Evolutionary conservation across 2,113 vertebrate genomes (phyloP).

Genomic region (Mormyrus iriodes): DNA sequence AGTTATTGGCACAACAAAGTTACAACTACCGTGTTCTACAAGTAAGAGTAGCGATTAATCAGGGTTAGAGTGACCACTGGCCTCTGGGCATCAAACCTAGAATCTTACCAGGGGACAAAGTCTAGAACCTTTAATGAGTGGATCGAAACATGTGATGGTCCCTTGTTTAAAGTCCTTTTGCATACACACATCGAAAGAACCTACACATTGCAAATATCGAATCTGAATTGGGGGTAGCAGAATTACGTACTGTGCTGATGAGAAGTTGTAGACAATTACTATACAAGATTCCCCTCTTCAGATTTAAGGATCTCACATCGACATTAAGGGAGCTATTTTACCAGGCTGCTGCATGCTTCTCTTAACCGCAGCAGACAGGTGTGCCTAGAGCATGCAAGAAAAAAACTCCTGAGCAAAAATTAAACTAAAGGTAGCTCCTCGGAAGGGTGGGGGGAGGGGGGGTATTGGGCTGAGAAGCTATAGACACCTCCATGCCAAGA

Average conservation of each 20-base stretch:
- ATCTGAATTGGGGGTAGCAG: not conserved
- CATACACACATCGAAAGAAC: not conserved
- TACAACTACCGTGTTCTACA: not conserved
- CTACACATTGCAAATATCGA: not conserved
- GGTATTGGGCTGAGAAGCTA: not conserved
- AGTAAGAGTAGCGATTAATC: not conserved
- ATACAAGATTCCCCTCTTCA: not conserved
- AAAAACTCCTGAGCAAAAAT: not conserved
- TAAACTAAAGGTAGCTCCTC: not conserved
- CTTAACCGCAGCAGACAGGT: not conserved
- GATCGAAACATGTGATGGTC: conserved; percentile 12
- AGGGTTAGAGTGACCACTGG: not conserved
- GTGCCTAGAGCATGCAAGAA: not conserved
- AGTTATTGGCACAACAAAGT: conserved; percentile 5
- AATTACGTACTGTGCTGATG: not conserved
- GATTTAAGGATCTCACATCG: not conserved
- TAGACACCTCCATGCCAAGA: not conserved
- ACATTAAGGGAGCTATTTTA: not conserved
- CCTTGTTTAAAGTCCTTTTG: conserved; percentile 6
- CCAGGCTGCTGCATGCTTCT: not conserved
- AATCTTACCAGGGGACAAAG: conserved; percentile 1
- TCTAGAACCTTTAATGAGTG: not conserved
- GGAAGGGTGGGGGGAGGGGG: not conserved
- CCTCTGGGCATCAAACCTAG: conserved; percentile 1
- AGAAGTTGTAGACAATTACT: not conserved